Conservation (phyloP, 2,888 invertebrate genomes). For the Erpobdella octoculata region DNA sequence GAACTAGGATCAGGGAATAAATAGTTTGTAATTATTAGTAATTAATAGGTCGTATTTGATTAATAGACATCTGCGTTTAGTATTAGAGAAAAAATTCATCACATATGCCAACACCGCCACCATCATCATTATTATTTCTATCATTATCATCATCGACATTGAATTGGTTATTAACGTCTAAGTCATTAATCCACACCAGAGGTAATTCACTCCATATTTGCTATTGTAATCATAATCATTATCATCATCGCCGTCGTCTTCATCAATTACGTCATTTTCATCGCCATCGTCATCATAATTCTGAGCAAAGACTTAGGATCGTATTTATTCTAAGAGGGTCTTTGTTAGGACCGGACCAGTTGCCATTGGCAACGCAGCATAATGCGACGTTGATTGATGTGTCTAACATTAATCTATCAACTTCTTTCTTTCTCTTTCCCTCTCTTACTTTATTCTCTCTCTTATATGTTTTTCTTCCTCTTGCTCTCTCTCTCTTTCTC, state of each 20-base stretch:
- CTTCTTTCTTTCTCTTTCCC: too few species aligned
- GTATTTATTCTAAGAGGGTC: conserved; percentile 5
- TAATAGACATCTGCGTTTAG: too few species aligned
- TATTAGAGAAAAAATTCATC: too few species aligned
- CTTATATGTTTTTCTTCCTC: too few species aligned
- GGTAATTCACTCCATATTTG: not conserved
- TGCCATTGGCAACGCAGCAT: conserved; percentile 6
- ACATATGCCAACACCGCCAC: too few species aligned
- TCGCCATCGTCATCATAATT: not conserved
- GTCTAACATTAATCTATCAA: conserved; percentile 10
- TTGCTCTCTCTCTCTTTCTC: too few species aligned
- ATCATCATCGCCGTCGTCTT: not conserved
- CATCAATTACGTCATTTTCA: not conserved
- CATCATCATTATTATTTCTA: not conserved
- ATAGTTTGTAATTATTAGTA: too few species aligned
- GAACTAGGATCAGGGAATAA: too few species aligned
- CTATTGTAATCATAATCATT: not conserved
- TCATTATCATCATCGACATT: conserved; percentile 9
- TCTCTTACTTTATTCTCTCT: too few species aligned
- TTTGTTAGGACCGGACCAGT: conserved; percentile 5
- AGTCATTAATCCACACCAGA: not conserved
- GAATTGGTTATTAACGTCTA: not conserved
- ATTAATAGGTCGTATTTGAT: too few species aligned
- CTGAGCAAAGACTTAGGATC: not conserved
- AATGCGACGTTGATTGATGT: conserved; percentile 10